These are phyloP conservation scores for Zalophus californianus DNA, from an alignment of 2,797 vertebrate species.

Conservation along the genomic window DNA sequence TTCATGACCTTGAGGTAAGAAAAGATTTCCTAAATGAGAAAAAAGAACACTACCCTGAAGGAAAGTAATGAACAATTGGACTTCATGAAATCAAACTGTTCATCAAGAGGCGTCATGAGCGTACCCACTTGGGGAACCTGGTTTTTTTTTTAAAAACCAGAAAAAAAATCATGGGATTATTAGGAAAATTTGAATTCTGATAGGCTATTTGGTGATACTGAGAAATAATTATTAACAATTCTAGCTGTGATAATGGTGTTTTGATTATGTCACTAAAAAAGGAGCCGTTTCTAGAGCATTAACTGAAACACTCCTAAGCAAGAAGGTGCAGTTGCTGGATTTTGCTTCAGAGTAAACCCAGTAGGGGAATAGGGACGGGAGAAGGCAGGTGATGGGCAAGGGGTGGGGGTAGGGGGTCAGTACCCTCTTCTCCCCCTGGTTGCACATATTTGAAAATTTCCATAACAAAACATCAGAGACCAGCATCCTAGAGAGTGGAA, in stretches of 20 bases:
- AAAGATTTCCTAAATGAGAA: neutral
- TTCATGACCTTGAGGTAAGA: neutral
- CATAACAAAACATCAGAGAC: neutral
- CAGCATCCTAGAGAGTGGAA: neutral
- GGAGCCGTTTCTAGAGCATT: neutral
- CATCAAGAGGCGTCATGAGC: neutral
- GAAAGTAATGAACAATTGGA: neutral
- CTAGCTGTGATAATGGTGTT: neutral
- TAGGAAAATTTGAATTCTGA: neutral
- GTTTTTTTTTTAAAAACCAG: neutral
- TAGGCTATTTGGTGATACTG: neutral
- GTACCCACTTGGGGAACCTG: too few species aligned
- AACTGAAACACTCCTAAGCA: neutral
- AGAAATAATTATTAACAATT: neutral
- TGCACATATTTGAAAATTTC: neutral
- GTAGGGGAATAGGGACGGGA: accelerated
- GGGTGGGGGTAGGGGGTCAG: neutral
- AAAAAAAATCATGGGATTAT: neutral
- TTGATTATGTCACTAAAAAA: neutral
- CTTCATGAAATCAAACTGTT: neutral
- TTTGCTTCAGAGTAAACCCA: neutral
- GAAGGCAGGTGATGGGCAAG: neutral
- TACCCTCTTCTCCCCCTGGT: neutral
- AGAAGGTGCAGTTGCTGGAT: neutral
- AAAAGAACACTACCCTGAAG: neutral